Conservation (phyloP, 2,797 vertebrate species). For the Neomorphus geoffroyi region DNA sequence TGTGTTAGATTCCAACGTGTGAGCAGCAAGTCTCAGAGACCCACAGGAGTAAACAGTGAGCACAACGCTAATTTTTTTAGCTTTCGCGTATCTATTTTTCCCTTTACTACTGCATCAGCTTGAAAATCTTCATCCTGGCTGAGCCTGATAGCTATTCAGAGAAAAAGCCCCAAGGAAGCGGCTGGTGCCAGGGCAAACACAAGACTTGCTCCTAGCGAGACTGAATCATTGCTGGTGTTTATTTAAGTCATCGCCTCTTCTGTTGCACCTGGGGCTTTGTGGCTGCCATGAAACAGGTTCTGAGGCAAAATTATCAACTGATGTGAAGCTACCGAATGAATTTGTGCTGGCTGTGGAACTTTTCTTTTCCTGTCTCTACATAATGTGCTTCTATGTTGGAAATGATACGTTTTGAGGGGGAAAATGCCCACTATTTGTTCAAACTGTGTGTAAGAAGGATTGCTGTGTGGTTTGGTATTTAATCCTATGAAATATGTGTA, state of each 20-base stretch:
- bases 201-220: background rate
- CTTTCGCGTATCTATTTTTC: background rate
- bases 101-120: background rate
- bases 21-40: background rate
- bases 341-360: background rate
- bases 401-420: background rate
- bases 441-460: background rate
- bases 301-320: background rate
- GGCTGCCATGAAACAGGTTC: background rate
- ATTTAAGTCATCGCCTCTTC: background rate
- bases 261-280: background rate
- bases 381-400: background rate
- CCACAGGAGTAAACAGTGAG: background rate
- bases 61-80: background rate
- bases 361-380: background rate
- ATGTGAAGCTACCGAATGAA: background rate
- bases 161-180: background rate
- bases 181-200: background rate
- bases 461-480: background rate
- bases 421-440: background rate
- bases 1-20: background rate
- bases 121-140: background rate
- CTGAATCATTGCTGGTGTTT: constrained; percentile 9
- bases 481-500: background rate
- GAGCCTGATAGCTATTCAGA: background rate